Evolutionary conservation across 2,888 invertebrate genomes (phyloP).

Genomic region (Argynnis bischoffii): DNA sequence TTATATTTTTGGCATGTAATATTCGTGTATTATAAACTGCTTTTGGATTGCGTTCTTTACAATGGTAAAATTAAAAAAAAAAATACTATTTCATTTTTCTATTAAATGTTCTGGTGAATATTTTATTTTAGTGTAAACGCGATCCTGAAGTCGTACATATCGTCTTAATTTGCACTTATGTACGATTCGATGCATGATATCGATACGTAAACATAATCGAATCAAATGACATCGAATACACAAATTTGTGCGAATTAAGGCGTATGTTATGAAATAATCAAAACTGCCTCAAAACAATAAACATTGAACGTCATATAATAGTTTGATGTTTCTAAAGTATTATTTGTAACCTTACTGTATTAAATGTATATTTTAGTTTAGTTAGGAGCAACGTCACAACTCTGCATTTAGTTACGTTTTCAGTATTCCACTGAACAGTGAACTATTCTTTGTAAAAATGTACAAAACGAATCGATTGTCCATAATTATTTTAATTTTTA

Average conservation of each 20-base stretch:
- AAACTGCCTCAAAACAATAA: slow-evolving; percentile 70
- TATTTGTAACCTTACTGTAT: slow-evolving; percentile 63
- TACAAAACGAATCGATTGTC: slow-evolving; percentile 69
- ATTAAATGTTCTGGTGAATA: not conserved
- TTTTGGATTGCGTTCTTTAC: slow-evolving; percentile 3
- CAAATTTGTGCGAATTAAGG: slow-evolving; percentile 22
- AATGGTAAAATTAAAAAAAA: not conserved
- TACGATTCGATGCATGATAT: slow-evolving; percentile 11
- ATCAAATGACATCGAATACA: not conserved
- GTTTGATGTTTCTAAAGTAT: slow-evolving; percentile 57
- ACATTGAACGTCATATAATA: slow-evolving; percentile 49
- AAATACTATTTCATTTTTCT: not conserved
- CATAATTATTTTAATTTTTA: slow-evolving; percentile 74
- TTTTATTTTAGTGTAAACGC: slow-evolving; percentile 5
- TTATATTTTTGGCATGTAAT: not conserved
- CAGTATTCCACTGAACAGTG: slow-evolving; percentile 61
- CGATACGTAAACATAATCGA: slow-evolving; percentile 11
- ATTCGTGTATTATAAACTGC: not conserved
- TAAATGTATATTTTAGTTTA: slow-evolving; percentile 54
- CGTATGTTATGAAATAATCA: slow-evolving; percentile 39
- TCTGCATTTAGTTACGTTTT: slow-evolving; percentile 60
- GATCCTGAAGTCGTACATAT: slow-evolving; percentile 12
- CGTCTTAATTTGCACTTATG: slow-evolving; percentile 8
- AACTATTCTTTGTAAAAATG: slow-evolving; percentile 78
- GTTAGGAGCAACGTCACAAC: slow-evolving; percentile 65